phyloP scores from a whole-genome alignment of 1,140 invertebrate genomes.

The Tribolium madens region DNA sequence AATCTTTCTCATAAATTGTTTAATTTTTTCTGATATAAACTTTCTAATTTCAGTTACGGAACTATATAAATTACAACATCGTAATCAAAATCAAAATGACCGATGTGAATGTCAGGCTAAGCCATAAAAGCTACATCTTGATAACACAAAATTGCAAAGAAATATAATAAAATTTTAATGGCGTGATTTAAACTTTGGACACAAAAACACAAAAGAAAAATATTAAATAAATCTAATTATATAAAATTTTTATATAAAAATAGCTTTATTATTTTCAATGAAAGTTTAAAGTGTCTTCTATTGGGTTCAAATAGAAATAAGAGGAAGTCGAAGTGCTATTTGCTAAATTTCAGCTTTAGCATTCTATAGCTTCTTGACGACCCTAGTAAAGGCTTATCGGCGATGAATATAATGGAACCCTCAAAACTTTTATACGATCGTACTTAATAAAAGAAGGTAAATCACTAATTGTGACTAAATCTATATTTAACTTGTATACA shows the following conservation, averaged over 20 bases:
- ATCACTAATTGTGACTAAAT: constrained; percentile 24
- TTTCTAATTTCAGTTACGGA: constrained; percentile 12
- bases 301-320: constrained; percentile 8
- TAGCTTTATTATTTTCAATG: too few relatives aligned
- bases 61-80: constrained; percentile 25
- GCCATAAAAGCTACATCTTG: constrained; percentile 28
- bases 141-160: constrained; percentile 23
- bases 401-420: constrained; percentile 41
- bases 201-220: constrained; percentile 4
- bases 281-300: not conserved
- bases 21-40: constrained; percentile 15
- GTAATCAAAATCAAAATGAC: constrained; percentile 37
- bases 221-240: not conserved
- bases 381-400: constrained; percentile 36
- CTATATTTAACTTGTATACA: not conserved
- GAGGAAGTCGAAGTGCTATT: constrained; percentile 10
- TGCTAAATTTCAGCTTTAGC: constrained; percentile 27
- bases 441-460: constrained; percentile 23
- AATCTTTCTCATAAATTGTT: too few relatives aligned
- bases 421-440: constrained; percentile 25
- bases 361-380: constrained; percentile 31
- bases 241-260: not conserved
- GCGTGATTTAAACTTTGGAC: not conserved
- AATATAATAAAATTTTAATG: constrained; percentile 37
- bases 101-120: constrained; percentile 25